Evolutionary conservation across 2,113 vertebrate species (phyloP).

Genomic region (Erinaceus europaeus): DNA sequence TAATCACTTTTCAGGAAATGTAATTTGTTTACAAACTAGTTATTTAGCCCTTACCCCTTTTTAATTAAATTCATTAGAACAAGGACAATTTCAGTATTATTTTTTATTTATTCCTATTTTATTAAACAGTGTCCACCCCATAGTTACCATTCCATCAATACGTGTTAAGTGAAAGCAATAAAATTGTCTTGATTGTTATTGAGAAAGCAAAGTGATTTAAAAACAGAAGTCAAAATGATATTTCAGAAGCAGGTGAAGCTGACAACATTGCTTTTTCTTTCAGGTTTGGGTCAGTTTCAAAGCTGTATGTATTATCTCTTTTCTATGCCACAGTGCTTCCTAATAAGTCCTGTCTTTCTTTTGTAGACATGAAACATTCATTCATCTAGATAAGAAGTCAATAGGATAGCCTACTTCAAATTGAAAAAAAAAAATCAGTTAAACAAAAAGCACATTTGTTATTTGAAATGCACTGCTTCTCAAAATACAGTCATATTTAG

Average conservation of each 20-base stretch:
- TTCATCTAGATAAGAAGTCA: background rate
- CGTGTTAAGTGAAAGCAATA: background rate
- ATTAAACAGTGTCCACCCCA: background rate
- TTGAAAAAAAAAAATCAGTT: background rate
- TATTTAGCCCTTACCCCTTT: background rate
- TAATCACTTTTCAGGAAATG: background rate
- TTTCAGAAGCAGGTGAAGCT: background rate
- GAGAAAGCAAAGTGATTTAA: background rate
- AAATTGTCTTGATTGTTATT: background rate
- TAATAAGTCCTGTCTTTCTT: background rate
- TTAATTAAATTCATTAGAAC: background rate
- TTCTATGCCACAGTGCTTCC: background rate
- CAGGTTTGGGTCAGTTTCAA: background rate
- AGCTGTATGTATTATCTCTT: background rate
- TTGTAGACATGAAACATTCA: background rate
- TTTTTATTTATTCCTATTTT: background rate
- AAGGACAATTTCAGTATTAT: background rate
- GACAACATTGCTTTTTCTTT: background rate
- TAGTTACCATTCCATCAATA: background rate
- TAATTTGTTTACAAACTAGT: background rate
- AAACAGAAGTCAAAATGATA: background rate
- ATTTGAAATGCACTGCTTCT: background rate
- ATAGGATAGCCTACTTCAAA: background rate
- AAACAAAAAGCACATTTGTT: background rate
- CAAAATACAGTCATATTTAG: background rate